Base-by-base conservation (phyloP, 1,140 invertebrate genomes). In the Cecropterus lyciades region DNA sequence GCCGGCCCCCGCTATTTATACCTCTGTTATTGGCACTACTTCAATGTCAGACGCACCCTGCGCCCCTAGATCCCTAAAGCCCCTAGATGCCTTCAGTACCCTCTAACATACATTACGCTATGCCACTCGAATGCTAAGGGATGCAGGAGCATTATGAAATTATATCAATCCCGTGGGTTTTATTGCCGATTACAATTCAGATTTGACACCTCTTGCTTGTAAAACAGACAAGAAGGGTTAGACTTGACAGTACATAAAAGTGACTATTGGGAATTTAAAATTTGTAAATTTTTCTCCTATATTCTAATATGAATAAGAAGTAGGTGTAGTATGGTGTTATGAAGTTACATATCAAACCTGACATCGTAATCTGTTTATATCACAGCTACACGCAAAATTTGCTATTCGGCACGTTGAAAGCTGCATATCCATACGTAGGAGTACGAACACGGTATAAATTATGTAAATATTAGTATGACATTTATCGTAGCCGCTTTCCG, bases 21-120 rank as follows among this genome's bases (percentile, higher is more conserved):
- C 92, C 89, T 84, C 87, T 84, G 87, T 93, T 93, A 93, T 93
- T 92, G 91, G 88, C 91, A 92, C 91, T 93, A 92, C 91, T 92
- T 93, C 92, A 93, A 92, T 92, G 92, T 93, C 92, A 92, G 87
- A 75, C 89, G 90, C 92, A 93, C 92, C 92, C 91, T 92, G 92
- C 76, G 81, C 85, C 86, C 87, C 82, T 82, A 82, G 69, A 76
- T 79, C 89, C 76, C 77, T 73, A 74, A 81, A 73, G 75, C 77
- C 79, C 77, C 57, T 69, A 52, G 74, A 73, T 79, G 75, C 79
- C 80, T 79, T 71, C 69, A 52, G 57, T 71, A 79, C 79, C 80
- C 77, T 78, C 74, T 69, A 67, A 80, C 81, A 82, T 81, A 82
- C 83, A 84, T 87, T 88, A 86, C 82, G 69, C 72, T 73, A 83